These are phyloP conservation scores for Chalcis sispes DNA, from an alignment of 2,888 invertebrate species.

Conservation along the genomic window DNA sequence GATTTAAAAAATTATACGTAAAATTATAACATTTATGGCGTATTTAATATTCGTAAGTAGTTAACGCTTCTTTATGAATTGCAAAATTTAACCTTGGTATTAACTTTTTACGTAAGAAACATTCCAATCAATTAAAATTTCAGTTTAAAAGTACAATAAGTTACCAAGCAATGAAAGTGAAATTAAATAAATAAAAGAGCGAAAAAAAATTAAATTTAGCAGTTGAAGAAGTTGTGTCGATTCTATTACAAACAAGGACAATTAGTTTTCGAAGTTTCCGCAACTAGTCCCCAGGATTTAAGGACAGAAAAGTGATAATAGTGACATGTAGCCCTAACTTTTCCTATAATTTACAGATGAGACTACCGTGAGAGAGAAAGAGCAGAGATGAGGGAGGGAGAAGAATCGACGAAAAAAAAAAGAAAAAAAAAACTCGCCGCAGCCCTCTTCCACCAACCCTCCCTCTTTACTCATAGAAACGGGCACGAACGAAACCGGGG, in stretches of 20 bases:
- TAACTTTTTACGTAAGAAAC: too few species aligned
- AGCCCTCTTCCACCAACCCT: too few species aligned
- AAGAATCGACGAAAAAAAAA: constrained; percentile 3
- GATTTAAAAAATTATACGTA: too few species aligned
- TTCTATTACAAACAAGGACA: not conserved
- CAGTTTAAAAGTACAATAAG: too few species aligned
- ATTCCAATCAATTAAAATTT: too few species aligned
- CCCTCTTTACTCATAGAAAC: too few species aligned
- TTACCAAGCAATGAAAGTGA: too few species aligned
- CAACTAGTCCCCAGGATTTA: not conserved
- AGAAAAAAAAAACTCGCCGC: constrained; percentile 29
- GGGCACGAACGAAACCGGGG: constrained; percentile 33
- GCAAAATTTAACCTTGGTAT: too few species aligned
- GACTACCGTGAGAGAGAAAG: constrained; percentile 8
- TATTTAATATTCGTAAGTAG: too few species aligned
- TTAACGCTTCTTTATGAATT: too few species aligned
- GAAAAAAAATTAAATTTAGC: not conserved
- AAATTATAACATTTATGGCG: too few species aligned
- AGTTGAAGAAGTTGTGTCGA: not conserved
- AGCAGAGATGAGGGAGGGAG: not conserved
- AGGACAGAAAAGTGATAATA: constrained; percentile 28
- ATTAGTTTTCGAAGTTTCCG: not conserved
- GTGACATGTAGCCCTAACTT: constrained; percentile 6
- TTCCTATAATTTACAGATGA: constrained; percentile 33
- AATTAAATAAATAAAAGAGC: too few species aligned